Percentiles rank a stretch among this genome's conserved stretches.
These are phyloP conservation scores for Periplaneta americana DNA, from an alignment of 1,140 invertebrate species.

Conservation along the genomic window DNA sequence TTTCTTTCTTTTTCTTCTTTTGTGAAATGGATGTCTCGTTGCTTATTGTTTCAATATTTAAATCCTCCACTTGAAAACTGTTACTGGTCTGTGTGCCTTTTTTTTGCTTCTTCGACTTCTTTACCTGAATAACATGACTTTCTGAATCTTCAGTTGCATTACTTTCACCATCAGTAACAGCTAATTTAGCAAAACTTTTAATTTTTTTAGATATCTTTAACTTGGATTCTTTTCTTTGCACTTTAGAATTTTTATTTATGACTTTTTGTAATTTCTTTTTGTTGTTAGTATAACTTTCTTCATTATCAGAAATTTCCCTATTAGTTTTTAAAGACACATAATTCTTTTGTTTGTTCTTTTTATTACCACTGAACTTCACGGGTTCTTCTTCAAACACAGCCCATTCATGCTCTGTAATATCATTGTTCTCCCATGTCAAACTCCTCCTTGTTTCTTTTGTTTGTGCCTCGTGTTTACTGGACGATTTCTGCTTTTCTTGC, in stretches of 20 bases:
- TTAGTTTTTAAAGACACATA: neutral
- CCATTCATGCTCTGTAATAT: slow-evolving; percentile 25
- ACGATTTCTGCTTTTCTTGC: slow-evolving; percentile 22
- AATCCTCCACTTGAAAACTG: neutral
- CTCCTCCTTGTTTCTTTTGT: slow-evolving; percentile 28
- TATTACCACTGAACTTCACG: neutral
- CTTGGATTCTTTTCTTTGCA: slow-evolving; percentile 20
- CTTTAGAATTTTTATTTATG: slow-evolving; percentile 11
- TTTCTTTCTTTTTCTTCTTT: neutral
- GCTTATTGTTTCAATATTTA: neutral
- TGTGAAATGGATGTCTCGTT: neutral
- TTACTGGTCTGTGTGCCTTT: neutral
- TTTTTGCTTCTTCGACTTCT: neutral
- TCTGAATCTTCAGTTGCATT: neutral
- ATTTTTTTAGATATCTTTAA: slow-evolving; percentile 32
- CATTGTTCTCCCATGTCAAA: slow-evolving; percentile 27
- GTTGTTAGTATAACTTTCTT: slow-evolving; percentile 23
- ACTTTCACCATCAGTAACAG: neutral
- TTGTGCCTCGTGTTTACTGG: neutral
- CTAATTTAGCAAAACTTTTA: slow-evolving; percentile 20
- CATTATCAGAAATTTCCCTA: slow-evolving; percentile 4
- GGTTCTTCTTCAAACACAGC: slow-evolving; percentile 40
- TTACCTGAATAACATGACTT: neutral
- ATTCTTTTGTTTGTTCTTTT: slow-evolving; percentile 17
- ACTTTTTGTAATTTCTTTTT: slow-evolving; percentile 19